Evolutionary conservation across 2,113 vertebrate species (phyloP).

Genomic region (Sarotherodon lohbergeri): DNA sequence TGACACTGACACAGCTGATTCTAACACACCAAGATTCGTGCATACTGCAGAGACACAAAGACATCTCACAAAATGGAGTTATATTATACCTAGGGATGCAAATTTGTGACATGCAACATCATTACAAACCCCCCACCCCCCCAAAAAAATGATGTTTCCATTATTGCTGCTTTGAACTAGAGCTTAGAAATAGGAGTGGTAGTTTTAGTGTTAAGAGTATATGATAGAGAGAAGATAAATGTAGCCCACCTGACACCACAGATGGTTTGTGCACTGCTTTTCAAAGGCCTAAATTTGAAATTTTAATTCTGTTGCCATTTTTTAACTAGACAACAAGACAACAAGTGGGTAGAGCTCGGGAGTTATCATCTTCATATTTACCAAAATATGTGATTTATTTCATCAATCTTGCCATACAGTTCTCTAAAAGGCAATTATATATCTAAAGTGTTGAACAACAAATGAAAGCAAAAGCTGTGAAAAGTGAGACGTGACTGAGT

Average conservation of each 20-base stretch:
- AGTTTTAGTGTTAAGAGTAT: neutral
- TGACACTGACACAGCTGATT: neutral
- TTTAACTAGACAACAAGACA: neutral
- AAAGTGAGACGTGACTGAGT: neutral
- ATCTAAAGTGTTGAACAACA: neutral
- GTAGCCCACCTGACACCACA: neutral
- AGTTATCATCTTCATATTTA: neutral
- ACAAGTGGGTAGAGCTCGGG: neutral
- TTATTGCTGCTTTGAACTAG: too few relatives aligned
- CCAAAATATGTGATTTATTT: neutral
- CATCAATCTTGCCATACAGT: neutral
- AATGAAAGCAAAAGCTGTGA: neutral
- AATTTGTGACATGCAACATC: neutral
- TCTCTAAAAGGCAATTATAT: neutral
- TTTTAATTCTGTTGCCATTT: neutral
- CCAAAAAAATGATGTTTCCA: neutral
- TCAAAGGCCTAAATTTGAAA: neutral
- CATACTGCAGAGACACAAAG: neutral
- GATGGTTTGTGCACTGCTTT: neutral
- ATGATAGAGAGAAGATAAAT: neutral
- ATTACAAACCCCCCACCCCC: too few relatives aligned
- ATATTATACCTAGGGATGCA: neutral
- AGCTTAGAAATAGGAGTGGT: neutral
- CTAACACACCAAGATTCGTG: neutral
- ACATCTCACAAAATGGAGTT: neutral